Evolutionary conservation across 2,888 invertebrate species (phyloP).

Genomic region (Andrena praecox): DNA sequence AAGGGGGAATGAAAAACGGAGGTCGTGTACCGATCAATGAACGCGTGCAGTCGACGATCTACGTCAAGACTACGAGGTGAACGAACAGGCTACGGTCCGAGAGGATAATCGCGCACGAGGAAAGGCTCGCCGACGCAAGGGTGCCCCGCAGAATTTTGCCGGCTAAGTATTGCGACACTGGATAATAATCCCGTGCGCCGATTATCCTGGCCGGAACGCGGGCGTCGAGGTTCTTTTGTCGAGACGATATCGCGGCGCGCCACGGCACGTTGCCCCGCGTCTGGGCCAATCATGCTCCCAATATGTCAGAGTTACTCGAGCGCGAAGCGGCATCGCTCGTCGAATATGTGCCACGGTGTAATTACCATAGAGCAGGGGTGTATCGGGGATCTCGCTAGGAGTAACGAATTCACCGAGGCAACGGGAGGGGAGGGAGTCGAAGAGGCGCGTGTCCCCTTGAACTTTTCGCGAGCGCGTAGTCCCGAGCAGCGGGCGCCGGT

Average conservation of each 20-base stretch:
- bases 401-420: conserved; percentile 49
- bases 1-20: conserved; percentile 35
- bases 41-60: conserved; percentile 37
- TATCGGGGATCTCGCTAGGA: conserved; percentile 46
- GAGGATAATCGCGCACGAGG: background rate
- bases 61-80: conserved; percentile 34
- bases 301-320: conserved; percentile 56
- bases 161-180: background rate
- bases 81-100: conserved; percentile 28
- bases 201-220: background rate
- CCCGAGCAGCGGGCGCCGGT: conserved; percentile 55
- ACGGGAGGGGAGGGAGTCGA: background rate
- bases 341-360: conserved; percentile 26
- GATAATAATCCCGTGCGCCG: background rate
- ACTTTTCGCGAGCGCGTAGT: conserved; percentile 56
- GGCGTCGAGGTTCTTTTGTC: background rate
- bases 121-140: background rate
- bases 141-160: background rate
- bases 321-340: conserved; percentile 53
- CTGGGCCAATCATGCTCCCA: conserved; percentile 44
- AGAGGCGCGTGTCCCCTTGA: conserved; percentile 57
- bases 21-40: conserved; percentile 46
- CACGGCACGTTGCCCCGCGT: background rate
- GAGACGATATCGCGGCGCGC: conserved; percentile 4
- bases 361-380: conserved; percentile 64